Evolutionary conservation across 2,888 invertebrate genomes (phyloP).

Genomic region (Ectobius pallidus): DNA sequence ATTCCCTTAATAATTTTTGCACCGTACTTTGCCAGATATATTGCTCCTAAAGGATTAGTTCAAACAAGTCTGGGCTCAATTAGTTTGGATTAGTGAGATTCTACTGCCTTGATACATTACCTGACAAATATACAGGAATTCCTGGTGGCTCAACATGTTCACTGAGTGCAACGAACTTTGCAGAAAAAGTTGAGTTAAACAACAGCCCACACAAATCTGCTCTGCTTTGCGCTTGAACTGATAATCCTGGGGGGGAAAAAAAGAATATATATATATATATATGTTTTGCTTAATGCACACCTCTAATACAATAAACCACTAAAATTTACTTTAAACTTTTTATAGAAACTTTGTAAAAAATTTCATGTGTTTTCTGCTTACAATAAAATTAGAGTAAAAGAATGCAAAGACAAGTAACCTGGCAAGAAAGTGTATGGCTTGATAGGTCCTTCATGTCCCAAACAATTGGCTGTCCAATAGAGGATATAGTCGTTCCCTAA

Average conservation of each 20-base stretch:
- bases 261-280: no score
- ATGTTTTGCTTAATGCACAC: no score
- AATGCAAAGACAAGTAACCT: no score
- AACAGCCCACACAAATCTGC: conserved; percentile 71
- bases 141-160: conserved; percentile 74
- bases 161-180: conserved; percentile 69
- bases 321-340: not conserved
- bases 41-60: no score
- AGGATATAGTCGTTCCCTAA: conserved; percentile 78
- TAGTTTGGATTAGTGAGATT: no score
- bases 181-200: conserved; percentile 70
- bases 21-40: no score
- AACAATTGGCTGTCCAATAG: conserved; percentile 77
- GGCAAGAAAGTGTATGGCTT: conserved; percentile 47
- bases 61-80: no score
- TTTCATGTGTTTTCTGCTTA: no score
- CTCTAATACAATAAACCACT: not conserved
- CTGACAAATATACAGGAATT: conserved; percentile 71
- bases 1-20: no score
- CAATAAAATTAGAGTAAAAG: no score
- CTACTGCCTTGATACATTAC: no score
- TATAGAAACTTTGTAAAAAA: not conserved
- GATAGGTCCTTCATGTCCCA: conserved; percentile 58
- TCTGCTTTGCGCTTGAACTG: conserved; percentile 38
- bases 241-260: conserved; percentile 43